Percentiles rank a stretch among this genome's conserved stretches.
phyloP scores from a whole-genome alignment of 2,888 invertebrate genomes.

The Hoplodrina ambigua region DNA sequence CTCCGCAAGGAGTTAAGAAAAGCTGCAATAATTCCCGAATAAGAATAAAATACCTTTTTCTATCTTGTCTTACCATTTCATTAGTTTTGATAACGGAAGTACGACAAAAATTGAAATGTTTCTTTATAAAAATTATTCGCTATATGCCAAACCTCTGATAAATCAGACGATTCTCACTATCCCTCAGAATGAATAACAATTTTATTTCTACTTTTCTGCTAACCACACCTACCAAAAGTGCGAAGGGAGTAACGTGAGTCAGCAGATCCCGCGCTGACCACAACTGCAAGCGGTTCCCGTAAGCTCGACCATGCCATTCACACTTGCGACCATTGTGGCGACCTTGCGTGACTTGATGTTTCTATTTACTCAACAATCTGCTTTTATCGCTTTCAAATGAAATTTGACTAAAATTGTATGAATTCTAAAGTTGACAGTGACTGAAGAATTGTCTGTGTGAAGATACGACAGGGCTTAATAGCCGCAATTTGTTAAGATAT shows the following conservation, averaged over 20 bases:
- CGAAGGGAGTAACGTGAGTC: constrained; percentile 69
- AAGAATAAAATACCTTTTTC: not conserved
- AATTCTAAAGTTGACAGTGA: constrained; percentile 14
- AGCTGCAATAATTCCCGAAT: not conserved
- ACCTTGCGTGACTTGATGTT: constrained; percentile 50
- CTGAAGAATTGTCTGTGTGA: constrained; percentile 26
- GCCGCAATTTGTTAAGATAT: constrained; percentile 27
- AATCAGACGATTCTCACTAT: not conserved
- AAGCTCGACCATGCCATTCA: constrained; percentile 68
- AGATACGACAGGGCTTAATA: constrained; percentile 1
- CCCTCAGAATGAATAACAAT: not conserved
- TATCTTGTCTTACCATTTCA: not conserved
- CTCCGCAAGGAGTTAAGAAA: not conserved
- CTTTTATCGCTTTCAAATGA: constrained; percentile 44
- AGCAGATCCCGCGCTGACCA: constrained; percentile 61
- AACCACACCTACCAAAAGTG: constrained; percentile 43
- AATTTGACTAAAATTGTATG: constrained; percentile 41
- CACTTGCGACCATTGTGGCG: constrained; percentile 62
- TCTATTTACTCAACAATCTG: constrained; percentile 49
- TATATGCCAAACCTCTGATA: no score
- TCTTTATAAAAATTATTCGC: no score
- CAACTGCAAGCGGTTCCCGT: constrained; percentile 52
- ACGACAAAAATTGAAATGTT: no score
- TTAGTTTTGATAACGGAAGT: no score
- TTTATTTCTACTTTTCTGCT: constrained; percentile 56